A percentile compares a stretch with the other conserved stretches of the same genome.
These are phyloP conservation scores for Lochmaea crataegi DNA, from an alignment of 2,888 invertebrate species.

Conservation along the genomic window DNA sequence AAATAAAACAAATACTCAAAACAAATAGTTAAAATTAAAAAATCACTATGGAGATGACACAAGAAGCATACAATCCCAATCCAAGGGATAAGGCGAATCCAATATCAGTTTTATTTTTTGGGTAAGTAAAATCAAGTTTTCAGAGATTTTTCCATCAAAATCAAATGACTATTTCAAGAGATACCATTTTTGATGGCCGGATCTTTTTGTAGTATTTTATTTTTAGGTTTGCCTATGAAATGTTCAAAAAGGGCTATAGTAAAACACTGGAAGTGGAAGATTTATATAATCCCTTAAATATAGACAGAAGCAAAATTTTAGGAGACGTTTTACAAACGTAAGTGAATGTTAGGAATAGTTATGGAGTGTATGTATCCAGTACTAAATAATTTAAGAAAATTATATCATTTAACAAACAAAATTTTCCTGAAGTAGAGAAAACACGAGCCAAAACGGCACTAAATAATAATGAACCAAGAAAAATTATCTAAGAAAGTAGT, in stretches of 20 bases:
- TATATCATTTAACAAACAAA: no score
- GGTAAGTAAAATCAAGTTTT: conserved; percentile 62
- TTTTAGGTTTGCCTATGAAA: conserved; percentile 79
- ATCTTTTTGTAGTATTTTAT: conserved; percentile 24
- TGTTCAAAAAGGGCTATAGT: conserved; percentile 80
- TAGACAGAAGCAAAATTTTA: conserved; percentile 75
- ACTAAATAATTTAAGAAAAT: no score
- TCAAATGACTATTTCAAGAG: background rate
- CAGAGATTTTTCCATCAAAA: no score
- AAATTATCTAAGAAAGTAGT: no score
- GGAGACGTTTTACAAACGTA: conserved; percentile 74
- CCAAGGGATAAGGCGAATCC: conserved; percentile 66
- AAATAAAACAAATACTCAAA: background rate
- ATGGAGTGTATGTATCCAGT: no score
- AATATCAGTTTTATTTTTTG: conserved; percentile 66
- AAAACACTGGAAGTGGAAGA: conserved; percentile 80
- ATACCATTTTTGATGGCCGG: no score
- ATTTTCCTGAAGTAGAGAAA: no score
- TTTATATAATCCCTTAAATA: conserved; percentile 75
- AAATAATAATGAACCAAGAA: no score
- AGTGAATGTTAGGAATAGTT: background rate
- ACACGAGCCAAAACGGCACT: no score
- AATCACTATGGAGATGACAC: conserved; percentile 65
- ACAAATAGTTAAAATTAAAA: background rate
- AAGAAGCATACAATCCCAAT: conserved; percentile 66